These are phyloP conservation scores for Palythoa caribaeorum DNA, from an alignment of 92 coral and sea anemone genomes.

Conservation along the genomic window DNA sequence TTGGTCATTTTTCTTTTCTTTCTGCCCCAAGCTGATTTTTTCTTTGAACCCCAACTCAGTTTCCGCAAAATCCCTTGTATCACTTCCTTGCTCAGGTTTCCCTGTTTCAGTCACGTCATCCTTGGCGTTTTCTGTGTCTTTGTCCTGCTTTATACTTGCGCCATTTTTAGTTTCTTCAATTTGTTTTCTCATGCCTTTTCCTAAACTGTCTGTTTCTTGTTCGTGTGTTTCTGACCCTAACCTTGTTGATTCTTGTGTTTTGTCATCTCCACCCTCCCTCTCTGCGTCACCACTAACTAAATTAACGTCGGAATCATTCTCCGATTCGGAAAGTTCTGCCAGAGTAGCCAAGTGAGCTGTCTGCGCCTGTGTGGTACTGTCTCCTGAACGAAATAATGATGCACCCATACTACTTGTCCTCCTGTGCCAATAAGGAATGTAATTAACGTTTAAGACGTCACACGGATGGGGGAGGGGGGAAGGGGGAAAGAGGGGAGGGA, in stretches of 20 bases:
- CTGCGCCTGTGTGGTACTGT: neutral
- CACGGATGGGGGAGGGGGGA: neutral
- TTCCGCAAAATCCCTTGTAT: neutral
- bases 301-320: constrained; percentile 1
- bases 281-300: neutral
- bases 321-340: constrained; percentile 68
- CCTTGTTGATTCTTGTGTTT: constrained; percentile 19
- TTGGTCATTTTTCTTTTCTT: constrained; percentile 19
- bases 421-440: constrained; percentile 48
- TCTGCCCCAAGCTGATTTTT: constrained; percentile 5
- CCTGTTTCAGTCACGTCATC: neutral
- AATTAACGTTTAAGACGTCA: neutral
- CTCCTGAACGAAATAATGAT: constrained; percentile 56
- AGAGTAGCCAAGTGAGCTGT: constrained; percentile 65
- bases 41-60: constrained; percentile 48
- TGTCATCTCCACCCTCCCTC: neutral
- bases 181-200: constrained; percentile 42
- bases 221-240: neutral
- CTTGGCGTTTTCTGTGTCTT: constrained; percentile 6
- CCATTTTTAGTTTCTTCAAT: constrained; percentile 10
- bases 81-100: neutral
- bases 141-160: neutral
- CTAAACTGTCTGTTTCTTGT: constrained; percentile 10
- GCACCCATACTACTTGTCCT: constrained; percentile 81
- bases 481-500: too few species aligned